phyloP scores from a whole-genome alignment of 2,888 invertebrate genomes.

The Timema cristinae region DNA sequence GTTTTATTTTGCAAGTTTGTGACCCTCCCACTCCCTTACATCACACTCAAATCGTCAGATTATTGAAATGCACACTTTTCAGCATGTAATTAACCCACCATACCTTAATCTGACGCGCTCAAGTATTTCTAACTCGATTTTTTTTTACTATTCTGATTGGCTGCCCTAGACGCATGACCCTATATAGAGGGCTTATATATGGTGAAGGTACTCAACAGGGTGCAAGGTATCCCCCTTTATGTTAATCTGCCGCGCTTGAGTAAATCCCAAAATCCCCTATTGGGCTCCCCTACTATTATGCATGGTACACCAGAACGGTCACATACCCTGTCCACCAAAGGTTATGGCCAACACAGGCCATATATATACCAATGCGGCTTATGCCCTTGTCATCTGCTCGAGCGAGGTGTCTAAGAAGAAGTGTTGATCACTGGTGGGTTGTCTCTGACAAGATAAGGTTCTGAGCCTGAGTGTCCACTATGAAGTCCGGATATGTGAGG shows the following conservation, averaged over 20 bases:
- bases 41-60: neutral
- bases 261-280: neutral
- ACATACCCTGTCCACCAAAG: too few species aligned
- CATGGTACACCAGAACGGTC: too few species aligned
- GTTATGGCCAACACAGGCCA: too few species aligned
- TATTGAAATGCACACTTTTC: slow-evolving; percentile 5
- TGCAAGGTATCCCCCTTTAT: neutral
- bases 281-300: slow-evolving; percentile 5
- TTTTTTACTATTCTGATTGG: slow-evolving; percentile 3
- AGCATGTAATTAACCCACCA: neutral
- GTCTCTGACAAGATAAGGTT: too few species aligned
- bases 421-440: too few species aligned
- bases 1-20: neutral
- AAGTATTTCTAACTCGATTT: neutral
- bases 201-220: neutral
- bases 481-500: too few species aligned
- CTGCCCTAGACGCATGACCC: neutral
- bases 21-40: neutral
- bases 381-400: too few species aligned
- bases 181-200: neutral
- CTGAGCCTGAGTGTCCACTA: too few species aligned
- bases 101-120: neutral
- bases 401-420: too few species aligned
- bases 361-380: too few species aligned
- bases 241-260: neutral